Evolutionary conservation across 2,888 invertebrate species (phyloP).

Genomic region (Eupithecia dodoneata): DNA sequence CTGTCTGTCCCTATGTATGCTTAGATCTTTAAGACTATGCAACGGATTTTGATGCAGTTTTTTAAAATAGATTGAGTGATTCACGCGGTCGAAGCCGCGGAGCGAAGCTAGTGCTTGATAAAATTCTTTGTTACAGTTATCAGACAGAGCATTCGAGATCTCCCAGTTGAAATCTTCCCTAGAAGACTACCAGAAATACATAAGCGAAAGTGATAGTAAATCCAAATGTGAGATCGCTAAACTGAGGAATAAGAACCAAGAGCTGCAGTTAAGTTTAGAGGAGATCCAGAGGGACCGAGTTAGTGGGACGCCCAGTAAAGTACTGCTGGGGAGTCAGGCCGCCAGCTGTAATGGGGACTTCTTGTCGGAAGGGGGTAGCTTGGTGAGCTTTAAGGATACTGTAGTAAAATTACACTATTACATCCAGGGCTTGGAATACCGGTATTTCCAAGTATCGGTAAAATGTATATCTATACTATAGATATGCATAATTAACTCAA

Average conservation of each 20-base stretch:
- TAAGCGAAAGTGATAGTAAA: conserved; percentile 85
- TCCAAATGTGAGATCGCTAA: conserved; percentile 85
- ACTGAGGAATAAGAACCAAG: conserved; percentile 83
- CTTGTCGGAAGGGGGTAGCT: conserved; percentile 84
- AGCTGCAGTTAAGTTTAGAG: conserved; percentile 73
- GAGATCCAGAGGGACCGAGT: conserved; percentile 74
- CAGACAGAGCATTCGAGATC: conserved; percentile 90
- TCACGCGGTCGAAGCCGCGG: too few relatives aligned
- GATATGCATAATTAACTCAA: too few relatives aligned
- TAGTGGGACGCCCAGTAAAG: conserved; percentile 68
- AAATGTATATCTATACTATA: too few relatives aligned
- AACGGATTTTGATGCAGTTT: too few relatives aligned
- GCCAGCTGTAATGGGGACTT: conserved; percentile 81
- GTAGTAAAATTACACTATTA: neutral
- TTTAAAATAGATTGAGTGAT: too few relatives aligned
- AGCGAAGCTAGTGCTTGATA: neutral
- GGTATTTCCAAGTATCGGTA: too few relatives aligned
- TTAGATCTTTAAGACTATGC: too few relatives aligned
- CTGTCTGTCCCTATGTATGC: too few relatives aligned
- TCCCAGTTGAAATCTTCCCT: conserved; percentile 87
- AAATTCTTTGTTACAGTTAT: conserved; percentile 80
- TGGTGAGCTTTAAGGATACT: conserved; percentile 66
- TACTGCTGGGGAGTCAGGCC: conserved; percentile 71
- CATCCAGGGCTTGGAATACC: too few relatives aligned
- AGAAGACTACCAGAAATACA: conserved; percentile 87